phyloP scores from a whole-genome alignment of 1,140 invertebrate genomes.

The Laodelphax striatellus region DNA sequence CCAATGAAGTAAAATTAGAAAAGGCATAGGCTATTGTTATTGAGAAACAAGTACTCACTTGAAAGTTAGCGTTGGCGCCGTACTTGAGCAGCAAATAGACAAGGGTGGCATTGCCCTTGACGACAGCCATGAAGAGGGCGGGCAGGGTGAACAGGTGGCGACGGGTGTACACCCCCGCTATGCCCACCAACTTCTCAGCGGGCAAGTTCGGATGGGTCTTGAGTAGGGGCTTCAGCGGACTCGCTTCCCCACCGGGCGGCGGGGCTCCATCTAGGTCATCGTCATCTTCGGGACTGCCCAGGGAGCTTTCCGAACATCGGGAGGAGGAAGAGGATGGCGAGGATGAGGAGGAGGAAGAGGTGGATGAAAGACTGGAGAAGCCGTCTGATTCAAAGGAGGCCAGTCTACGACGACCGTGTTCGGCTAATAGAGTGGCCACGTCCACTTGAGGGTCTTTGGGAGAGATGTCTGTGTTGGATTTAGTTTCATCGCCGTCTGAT shows the following conservation, averaged over 20 bases:
- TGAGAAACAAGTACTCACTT: constrained; percentile 32
- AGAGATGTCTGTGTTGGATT: constrained; percentile 2
- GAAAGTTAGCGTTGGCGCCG: constrained; percentile 37
- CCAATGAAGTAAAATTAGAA: too few species aligned
- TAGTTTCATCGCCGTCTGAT: neutral
- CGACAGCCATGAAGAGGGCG: constrained; percentile 41
- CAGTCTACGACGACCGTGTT: constrained; percentile 28
- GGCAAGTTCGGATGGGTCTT: constrained; percentile 26
- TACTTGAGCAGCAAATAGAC: constrained; percentile 41
- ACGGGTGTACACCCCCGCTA: constrained; percentile 33
- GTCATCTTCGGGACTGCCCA: constrained; percentile 14
- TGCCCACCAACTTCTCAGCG: constrained; percentile 27
- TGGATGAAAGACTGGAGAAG: constrained; percentile 15
- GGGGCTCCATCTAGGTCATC: constrained; percentile 13
- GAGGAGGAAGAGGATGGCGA: constrained; percentile 15
- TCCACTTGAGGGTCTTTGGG: constrained; percentile 19
- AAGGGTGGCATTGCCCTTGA: constrained; percentile 35
- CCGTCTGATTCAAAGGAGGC: constrained; percentile 20
- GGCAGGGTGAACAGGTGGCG: constrained; percentile 40
- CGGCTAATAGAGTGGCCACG: constrained; percentile 29
- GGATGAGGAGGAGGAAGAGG: constrained; percentile 20
- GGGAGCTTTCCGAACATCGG: constrained; percentile 15
- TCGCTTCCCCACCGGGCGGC: constrained; percentile 13
- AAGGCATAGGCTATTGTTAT: too few species aligned
- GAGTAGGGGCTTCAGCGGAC: constrained; percentile 21